Evolutionary conservation across 2,113 vertebrate genomes (phyloP), one percentile per base, ranked within the genome.

Genomic region (Antechinus flavipes): DNA sequence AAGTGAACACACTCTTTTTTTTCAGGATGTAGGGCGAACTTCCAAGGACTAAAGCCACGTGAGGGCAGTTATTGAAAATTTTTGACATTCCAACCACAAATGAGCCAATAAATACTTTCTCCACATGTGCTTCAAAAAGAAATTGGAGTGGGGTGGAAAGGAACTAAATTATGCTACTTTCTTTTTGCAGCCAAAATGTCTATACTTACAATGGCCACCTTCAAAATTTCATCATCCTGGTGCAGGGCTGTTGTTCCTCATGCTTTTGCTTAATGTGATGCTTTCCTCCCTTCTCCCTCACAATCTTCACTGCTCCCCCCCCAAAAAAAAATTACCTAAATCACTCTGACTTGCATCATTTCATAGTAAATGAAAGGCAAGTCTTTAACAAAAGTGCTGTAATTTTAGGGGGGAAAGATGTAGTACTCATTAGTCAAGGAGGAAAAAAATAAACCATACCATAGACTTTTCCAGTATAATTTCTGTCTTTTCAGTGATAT

Each of bases 91-190:
- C 99, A 99, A 98, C 98, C 98, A 99, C 99, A 99, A 99, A 99
- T 99, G 99, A 99, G 98, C 99, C 99, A 99, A 99, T 99, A 99
- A 99, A 99, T 99, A 99, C 99, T 99, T 99, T 99, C 99, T 99
- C 99, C 99, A 99, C 98, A 99, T 99, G 99, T 99, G 99, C 98
- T 99, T 99, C 98, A 99, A 98, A 99, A 98, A 99, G 98, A 98
- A 98, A 98, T 98, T 98, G 98, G 98, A 99, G 98, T 97, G 98
- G 97, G 98, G 97, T 98, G 97, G 98, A 98, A 98, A 98, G 98
- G 98, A 98, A 98, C 98, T 98, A 98, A 99, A 99, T 98, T 99
- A 99, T 98, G 98, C 98, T 98, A 99, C 98, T 98, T 98, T 98
- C 98, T 98, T 98, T 98, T 98, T 98, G 98, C 98, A 99, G 98